Conservation (phyloP, 2,888 invertebrate species). For the Drosophila hamatofila region DNA sequence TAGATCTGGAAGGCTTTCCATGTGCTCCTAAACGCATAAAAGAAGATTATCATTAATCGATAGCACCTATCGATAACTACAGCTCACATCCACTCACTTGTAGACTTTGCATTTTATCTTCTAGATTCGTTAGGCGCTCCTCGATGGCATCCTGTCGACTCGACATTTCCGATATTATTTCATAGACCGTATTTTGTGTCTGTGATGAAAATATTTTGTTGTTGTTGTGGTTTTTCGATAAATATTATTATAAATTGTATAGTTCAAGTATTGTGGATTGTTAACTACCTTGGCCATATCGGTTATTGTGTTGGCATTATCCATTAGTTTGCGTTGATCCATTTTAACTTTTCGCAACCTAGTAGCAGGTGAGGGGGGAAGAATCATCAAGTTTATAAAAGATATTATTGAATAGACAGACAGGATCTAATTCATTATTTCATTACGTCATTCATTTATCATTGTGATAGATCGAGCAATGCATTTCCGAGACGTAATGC, state of each 20-base stretch:
- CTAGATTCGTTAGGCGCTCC: constrained; percentile 95
- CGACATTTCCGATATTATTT: constrained; percentile 99
- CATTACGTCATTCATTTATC: constrained; percentile 7
- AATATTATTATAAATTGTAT: not conserved
- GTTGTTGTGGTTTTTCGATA: not conserved
- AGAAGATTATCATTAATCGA: constrained; percentile 18
- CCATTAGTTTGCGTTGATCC: constrained; percentile 99
- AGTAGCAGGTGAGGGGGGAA: constrained; percentile 52
- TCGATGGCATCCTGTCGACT: constrained; percentile 96
- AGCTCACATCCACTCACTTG: constrained; percentile 87
- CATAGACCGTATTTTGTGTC: constrained; percentile 99
- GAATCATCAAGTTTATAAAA: constrained; percentile 64
- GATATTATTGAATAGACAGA: constrained; percentile 29
- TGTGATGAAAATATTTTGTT: constrained; percentile 84
- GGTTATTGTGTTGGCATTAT: constrained; percentile 99
- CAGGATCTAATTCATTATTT: constrained; percentile 15
- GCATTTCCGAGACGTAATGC: constrained; percentile 10
- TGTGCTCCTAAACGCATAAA: constrained; percentile 89
- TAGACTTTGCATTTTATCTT: constrained; percentile 94
- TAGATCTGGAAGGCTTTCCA: constrained; percentile 93
- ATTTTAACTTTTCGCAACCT: constrained; percentile 99
- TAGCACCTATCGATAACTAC: not conserved
- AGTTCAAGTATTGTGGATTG: not conserved
- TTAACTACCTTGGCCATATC: constrained; percentile 99
- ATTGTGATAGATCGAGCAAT: not conserved